Percentiles rank a stretch among this genome's conserved stretches.
phyloP scores from a whole-genome alignment of 1,140 invertebrate genomes.

The Atta cephalotes region DNA sequence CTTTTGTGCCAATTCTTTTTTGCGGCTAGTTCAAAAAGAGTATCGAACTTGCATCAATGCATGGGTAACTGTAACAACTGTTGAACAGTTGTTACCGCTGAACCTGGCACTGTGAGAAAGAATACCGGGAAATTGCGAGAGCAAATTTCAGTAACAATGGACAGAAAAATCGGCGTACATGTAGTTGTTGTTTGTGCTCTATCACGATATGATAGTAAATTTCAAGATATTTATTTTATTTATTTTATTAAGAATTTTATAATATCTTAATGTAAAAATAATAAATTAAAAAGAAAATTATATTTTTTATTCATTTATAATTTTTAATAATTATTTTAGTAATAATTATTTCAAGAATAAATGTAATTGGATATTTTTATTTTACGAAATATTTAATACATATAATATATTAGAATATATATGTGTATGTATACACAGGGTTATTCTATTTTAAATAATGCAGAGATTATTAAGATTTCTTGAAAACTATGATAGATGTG shows the following conservation, averaged over 20 bases:
- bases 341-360: not conserved
- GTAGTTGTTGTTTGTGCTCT: not conserved
- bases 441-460: no score
- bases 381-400: not conserved
- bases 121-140: conserved; percentile 46
- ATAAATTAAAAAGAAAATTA: not conserved
- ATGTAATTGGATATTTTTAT: not conserved
- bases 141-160: conserved; percentile 51
- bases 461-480: no score
- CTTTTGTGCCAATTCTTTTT: conserved; percentile 54
- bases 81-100: conserved; percentile 69
- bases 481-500: no score
- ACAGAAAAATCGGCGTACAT: not conserved
- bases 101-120: conserved; percentile 46
- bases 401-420: not conserved
- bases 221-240: not conserved
- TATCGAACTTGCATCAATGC: conserved; percentile 66
- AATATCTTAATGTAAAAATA: not conserved
- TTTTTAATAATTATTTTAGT: not conserved
- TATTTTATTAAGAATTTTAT: no score
- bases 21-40: conserved; percentile 68
- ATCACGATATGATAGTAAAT: conserved; percentile 22
- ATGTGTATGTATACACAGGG: not conserved
- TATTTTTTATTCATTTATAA: not conserved
- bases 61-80: conserved; percentile 56